phyloP scores from a whole-genome alignment of 2,797 vertebrate species.

The Okamejei kenojei region DNA sequence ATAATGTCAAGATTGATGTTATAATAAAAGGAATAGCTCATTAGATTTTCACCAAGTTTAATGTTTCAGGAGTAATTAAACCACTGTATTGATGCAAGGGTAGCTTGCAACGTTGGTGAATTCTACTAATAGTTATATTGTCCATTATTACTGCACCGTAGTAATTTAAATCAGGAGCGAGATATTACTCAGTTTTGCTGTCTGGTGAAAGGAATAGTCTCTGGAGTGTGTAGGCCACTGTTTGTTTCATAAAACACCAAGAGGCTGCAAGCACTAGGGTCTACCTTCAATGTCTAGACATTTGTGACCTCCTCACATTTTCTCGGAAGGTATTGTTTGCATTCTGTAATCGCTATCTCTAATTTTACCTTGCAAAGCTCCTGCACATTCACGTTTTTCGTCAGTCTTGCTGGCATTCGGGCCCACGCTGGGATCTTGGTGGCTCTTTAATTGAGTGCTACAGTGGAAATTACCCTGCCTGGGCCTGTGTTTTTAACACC shows the following conservation, averaged over 20 bases:
- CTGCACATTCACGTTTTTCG: not conserved
- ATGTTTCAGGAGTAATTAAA: conserved; percentile 34
- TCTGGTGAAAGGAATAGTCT: not conserved
- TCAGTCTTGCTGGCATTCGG: not conserved
- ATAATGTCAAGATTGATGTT: conserved; percentile 30
- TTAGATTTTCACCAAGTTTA: conserved; percentile 12
- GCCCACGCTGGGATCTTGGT: not conserved
- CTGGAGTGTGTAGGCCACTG: not conserved
- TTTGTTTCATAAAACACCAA: not conserved
- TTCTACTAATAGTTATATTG: conserved; percentile 25
- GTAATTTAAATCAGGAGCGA: conserved; percentile 25
- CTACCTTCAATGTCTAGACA: not conserved
- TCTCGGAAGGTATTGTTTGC: not conserved
- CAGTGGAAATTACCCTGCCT: not conserved
- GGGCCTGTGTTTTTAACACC: not conserved
- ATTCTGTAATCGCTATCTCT: not conserved
- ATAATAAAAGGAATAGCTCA: conserved; percentile 23
- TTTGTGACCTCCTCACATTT: conserved; percentile 18
- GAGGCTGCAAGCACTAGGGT: not conserved
- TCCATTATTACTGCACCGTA: not conserved
- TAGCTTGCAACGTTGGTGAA: not conserved
- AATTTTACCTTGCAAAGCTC: not conserved
- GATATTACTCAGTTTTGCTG: not conserved
- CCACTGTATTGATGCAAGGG: conserved; percentile 1
- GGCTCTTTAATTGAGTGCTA: not conserved